Percentiles rank a stretch among this genome's conserved stretches.
These are phyloP conservation scores for Cryptocephalus primarius DNA, from an alignment of 2,888 invertebrate genomes.

Conservation along the genomic window DNA sequence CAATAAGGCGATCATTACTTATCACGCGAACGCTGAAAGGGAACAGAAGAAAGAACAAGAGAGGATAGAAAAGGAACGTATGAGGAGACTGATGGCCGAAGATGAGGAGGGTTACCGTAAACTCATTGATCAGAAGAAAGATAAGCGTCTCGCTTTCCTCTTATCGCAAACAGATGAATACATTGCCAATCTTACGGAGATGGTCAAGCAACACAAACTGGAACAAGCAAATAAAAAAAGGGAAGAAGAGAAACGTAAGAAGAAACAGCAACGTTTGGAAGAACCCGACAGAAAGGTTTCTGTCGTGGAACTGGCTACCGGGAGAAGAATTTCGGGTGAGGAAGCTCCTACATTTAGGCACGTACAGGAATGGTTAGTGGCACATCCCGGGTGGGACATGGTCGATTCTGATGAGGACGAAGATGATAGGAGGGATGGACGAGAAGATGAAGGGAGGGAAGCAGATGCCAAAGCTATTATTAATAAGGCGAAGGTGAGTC, in stretches of 20 bases:
- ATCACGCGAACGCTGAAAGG: constrained; percentile 96
- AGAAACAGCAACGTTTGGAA: constrained; percentile 70
- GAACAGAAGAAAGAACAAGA: constrained; percentile 99
- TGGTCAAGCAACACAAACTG: constrained; percentile 92
- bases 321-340: constrained; percentile 64
- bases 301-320: constrained; percentile 81
- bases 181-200: constrained; percentile 91
- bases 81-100: constrained; percentile 95
- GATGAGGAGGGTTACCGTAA: constrained; percentile 99
- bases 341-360: constrained; percentile 82
- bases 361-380: constrained; percentile 75
- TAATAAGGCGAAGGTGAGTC: constrained; percentile 2
- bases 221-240: constrained; percentile 84
- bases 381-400: constrained; percentile 92
- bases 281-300: constrained; percentile 82
- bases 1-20: constrained; percentile 92
- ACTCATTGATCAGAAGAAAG: constrained; percentile 99
- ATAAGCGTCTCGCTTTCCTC: constrained; percentile 94
- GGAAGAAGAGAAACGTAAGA: constrained; percentile 74
- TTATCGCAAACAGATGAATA: constrained; percentile 98
- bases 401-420: constrained; percentile 64
- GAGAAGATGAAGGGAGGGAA: constrained; percentile 31
- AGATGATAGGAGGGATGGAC: constrained; percentile 65
- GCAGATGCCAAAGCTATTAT: constrained; percentile 15
- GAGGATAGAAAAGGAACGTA: constrained; percentile 96